Percentiles rank a stretch among this genome's conserved stretches.
phyloP scores from a whole-genome alignment of 1,140 invertebrate genomes.

The Telenomus remus region DNA sequence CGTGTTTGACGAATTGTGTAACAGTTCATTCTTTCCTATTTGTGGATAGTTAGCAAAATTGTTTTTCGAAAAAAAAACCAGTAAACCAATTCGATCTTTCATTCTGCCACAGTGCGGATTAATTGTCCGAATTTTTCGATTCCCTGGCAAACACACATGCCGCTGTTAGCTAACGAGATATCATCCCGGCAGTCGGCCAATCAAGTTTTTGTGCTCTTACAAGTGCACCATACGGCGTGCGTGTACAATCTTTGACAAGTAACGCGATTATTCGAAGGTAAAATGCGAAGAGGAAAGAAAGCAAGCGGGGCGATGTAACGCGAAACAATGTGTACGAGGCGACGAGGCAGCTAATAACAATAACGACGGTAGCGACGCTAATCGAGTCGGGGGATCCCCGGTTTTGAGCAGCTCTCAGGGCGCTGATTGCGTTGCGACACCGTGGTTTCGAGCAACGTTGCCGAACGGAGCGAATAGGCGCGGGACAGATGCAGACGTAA shows the following conservation, averaged over 20 bases:
- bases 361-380: constrained; percentile 66
- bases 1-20: no score
- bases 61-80: no score
- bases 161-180: constrained; percentile 12
- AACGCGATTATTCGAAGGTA: constrained; percentile 49
- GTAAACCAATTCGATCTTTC: not conserved
- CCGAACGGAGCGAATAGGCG: constrained; percentile 35
- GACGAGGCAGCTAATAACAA: constrained; percentile 67
- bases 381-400: constrained; percentile 65
- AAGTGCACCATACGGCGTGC: constrained; percentile 26
- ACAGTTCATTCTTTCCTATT: no score
- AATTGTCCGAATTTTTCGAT: constrained; percentile 16
- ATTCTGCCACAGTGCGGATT: not conserved
- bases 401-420: constrained; percentile 63
- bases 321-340: constrained; percentile 41
- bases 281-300: constrained; percentile 6
- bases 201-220: constrained; percentile 19
- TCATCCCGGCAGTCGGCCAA: constrained; percentile 11
- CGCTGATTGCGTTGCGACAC: constrained; percentile 66
- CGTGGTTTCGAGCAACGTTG: constrained; percentile 36
- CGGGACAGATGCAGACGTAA: constrained; percentile 53
- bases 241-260: constrained; percentile 47
- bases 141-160: constrained; percentile 12
- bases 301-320: constrained; percentile 1
- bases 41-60: no score